Conservation (phyloP, 2,113 vertebrate genomes). For the Psammodynastes pulverulentus region DNA sequence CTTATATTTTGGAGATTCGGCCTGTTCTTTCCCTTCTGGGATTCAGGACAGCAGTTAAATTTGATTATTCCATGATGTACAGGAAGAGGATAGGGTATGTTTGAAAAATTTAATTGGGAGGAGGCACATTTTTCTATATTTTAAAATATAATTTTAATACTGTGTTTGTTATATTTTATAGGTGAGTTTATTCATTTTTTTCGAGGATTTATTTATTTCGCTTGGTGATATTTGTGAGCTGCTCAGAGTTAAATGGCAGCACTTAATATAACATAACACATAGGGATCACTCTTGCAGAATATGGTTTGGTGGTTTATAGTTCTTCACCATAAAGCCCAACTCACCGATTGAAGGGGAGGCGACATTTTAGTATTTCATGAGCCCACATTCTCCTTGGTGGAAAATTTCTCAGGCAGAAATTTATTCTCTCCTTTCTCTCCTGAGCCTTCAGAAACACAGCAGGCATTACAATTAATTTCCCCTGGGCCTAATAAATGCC, state of each 20-base stretch:
- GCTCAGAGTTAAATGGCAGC: neutral
- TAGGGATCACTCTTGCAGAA: neutral
- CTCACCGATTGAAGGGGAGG: neutral
- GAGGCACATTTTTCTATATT: neutral
- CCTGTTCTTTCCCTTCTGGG: neutral
- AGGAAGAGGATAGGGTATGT: neutral
- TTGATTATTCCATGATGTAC: neutral
- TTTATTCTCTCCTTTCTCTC: neutral
- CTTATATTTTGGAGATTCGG: neutral
- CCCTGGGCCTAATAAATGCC: conserved; percentile 27
- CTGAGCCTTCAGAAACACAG: conserved; percentile 7
- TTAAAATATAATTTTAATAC: neutral
- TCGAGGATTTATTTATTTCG: neutral
- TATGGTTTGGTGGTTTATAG: neutral
- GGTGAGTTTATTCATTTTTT: neutral
- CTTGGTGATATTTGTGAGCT: neutral
- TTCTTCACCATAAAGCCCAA: neutral
- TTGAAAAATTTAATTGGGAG: neutral
- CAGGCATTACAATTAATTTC: conserved; percentile 26
- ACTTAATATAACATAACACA: neutral
- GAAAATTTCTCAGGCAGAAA: conserved; percentile 19
- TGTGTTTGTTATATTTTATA: neutral
- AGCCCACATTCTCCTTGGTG: neutral
- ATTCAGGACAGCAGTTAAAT: neutral
- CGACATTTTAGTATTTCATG: neutral